A percentile compares a stretch with the other conserved stretches of the same genome.
Conservation (phyloP, 1,140 invertebrate genomes). For the Leguminivora glycinivorella region DNA sequence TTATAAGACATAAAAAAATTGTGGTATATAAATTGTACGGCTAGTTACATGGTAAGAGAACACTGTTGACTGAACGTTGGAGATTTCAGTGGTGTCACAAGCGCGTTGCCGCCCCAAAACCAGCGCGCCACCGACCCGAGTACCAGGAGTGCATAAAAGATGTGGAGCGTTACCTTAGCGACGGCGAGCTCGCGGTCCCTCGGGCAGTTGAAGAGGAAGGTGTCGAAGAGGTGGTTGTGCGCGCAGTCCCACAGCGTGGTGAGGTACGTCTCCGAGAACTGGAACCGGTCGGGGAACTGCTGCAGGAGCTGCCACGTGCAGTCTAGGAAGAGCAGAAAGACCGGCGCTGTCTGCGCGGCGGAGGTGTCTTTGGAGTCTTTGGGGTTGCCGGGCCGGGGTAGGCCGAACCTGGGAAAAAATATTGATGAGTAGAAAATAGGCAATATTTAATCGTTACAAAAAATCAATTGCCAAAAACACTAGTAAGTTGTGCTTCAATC, state of each 20-base stretch:
- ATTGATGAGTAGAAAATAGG: not conserved
- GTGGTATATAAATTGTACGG: no score
- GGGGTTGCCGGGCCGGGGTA: conserved; percentile 51
- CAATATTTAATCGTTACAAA: no score
- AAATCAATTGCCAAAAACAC: no score
- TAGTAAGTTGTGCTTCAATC: no score
- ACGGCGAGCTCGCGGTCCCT: conserved; percentile 82
- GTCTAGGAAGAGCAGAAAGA: conserved; percentile 95
- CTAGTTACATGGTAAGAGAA: no score
- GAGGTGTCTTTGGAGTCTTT: conserved; percentile 44
- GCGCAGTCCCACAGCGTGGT: conserved; percentile 94
- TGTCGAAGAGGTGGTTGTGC: conserved; percentile 93
- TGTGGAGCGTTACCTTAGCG: conserved; percentile 53
- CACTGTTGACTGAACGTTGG: conserved; percentile 83
- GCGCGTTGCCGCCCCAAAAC: conserved; percentile 43
- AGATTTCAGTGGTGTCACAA: conserved; percentile 93
- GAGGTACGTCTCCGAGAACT: conserved; percentile 95
- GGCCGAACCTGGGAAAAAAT: conserved; percentile 52
- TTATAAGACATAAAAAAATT: no score
- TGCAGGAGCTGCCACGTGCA: conserved; percentile 94
- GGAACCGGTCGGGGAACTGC: conserved; percentile 93
- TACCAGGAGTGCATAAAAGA: not conserved
- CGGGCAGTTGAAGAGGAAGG: conserved; percentile 94
- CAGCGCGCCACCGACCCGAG: no score
- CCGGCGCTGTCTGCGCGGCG: conserved; percentile 83